Evolutionary conservation across 2,797 vertebrate genomes (phyloP).

Genomic region (Artibeus jamaicensis): DNA sequence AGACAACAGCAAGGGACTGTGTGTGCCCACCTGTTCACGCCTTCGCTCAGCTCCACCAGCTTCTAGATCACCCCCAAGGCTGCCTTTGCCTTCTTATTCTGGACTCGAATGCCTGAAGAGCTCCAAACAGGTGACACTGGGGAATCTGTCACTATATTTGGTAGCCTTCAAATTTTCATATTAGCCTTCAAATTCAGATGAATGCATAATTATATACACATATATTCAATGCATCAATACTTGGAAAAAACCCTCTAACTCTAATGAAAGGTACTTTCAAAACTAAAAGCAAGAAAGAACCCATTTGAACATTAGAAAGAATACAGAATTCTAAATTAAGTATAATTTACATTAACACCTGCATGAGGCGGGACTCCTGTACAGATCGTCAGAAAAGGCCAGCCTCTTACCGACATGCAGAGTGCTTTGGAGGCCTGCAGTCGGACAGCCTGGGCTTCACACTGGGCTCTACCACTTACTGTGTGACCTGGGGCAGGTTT

Average conservation of each 20-base stretch:
- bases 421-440: neutral
- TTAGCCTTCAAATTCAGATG: neutral
- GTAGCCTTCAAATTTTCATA: neutral
- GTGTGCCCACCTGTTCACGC: neutral
- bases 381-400: neutral
- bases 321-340: slow-evolving; percentile 20
- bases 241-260: neutral
- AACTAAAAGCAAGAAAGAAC: neutral
- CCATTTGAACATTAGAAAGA: slow-evolving; percentile 8
- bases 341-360: neutral
- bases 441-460: neutral
- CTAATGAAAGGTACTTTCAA: slow-evolving; percentile 52
- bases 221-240: neutral
- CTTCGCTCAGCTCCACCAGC: neutral
- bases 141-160: neutral
- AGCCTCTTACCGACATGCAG: neutral
- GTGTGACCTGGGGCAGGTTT: neutral
- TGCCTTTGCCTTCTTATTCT: neutral
- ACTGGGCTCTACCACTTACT: neutral
- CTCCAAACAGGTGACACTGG: neutral
- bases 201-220: neutral
- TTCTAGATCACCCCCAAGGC: neutral
- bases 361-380: neutral
- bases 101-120: neutral
- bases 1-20: neutral